A percentile compares a stretch with the other conserved stretches of the same genome.
phyloP scores from a whole-genome alignment of 1,140 invertebrate genomes.

The Cydia strobilella region DNA sequence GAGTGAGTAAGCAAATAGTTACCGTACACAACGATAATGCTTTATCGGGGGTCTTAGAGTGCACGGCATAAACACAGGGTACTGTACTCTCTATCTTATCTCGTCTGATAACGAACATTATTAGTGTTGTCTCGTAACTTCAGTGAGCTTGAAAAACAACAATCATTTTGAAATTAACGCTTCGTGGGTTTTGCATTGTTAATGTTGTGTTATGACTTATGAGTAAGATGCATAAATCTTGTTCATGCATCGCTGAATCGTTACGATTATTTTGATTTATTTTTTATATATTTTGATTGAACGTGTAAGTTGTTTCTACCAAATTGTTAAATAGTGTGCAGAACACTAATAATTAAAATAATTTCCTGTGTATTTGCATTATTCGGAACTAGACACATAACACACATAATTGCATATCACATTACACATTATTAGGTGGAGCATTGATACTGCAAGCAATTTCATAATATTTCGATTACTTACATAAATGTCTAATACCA shows the following conservation, averaged over 20 bases:
- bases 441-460: not conserved
- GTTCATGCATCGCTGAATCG: constrained; percentile 6
- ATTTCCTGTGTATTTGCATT: not conserved
- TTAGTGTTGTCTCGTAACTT: constrained; percentile 47
- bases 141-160: not conserved
- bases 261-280: constrained; percentile 17
- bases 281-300: too few relatives aligned
- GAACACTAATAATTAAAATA: not conserved
- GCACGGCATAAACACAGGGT: constrained; percentile 64
- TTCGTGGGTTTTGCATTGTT: constrained; percentile 7
- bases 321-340: not conserved
- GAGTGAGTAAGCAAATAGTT: constrained; percentile 54
- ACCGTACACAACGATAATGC: constrained; percentile 56
- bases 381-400: not conserved
- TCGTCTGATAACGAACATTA: constrained; percentile 60
- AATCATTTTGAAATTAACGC: constrained; percentile 28
- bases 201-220: constrained; percentile 7
- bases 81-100: constrained; percentile 65
- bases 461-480: too few relatives aligned
- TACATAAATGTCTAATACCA: too few relatives aligned
- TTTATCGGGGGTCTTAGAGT: constrained; percentile 63
- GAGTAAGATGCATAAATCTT: constrained; percentile 16
- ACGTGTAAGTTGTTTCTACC: not conserved
- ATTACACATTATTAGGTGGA: too few relatives aligned
- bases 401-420: too few relatives aligned